phyloP scores from a whole-genome alignment of 2,888 invertebrate genomes.

The Abrostola tripartita region DNA sequence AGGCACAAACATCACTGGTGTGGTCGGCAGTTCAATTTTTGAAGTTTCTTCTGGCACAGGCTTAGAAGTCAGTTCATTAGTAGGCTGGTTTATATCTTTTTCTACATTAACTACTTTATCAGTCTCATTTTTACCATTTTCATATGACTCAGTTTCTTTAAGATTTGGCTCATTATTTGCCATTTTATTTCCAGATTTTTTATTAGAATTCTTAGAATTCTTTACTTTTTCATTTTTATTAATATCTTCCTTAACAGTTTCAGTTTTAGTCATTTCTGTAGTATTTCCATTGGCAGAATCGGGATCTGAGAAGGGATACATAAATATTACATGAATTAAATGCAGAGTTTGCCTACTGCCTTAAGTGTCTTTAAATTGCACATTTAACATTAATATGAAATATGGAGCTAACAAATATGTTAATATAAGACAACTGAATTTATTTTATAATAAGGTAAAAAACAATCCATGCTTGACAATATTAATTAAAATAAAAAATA shows the following conservation, averaged over 20 bases:
- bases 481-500: no score
- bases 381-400: background rate
- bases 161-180: conserved; percentile 68
- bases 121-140: conserved; percentile 86
- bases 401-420: background rate
- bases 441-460: no score
- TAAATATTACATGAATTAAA: conserved; percentile 11
- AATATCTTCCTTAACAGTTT: conserved; percentile 78
- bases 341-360: background rate
- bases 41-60: conserved; percentile 58
- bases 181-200: conserved; percentile 75
- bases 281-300: conserved; percentile 83
- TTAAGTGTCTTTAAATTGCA: background rate
- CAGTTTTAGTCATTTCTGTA: conserved; percentile 71
- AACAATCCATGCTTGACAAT: no score
- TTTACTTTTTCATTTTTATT: conserved; percentile 84
- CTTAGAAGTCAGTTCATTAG: conserved; percentile 35
- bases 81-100: conserved; percentile 59
- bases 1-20: conserved; percentile 71
- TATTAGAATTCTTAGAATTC: conserved; percentile 75
- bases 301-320: conserved; percentile 66
- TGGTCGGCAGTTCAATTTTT: conserved; percentile 43
- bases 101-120: conserved; percentile 81
- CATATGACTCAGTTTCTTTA: conserved; percentile 75
- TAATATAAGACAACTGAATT: no score